A percentile compares a stretch with the other conserved stretches of the same genome.
Evolutionary conservation across 2,113 vertebrate species (phyloP).

Genomic region (Redunca redunca): DNA sequence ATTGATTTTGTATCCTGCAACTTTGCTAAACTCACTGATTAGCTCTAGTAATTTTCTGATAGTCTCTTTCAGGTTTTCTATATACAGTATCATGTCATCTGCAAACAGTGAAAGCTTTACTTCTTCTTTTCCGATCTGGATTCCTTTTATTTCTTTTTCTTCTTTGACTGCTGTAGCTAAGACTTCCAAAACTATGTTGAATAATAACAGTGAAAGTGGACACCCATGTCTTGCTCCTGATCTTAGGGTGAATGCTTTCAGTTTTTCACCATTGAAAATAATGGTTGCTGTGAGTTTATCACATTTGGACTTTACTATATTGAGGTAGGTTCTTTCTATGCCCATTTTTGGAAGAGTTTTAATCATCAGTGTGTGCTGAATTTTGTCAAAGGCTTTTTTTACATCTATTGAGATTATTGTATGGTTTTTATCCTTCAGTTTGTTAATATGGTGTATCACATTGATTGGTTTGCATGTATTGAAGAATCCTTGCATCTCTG

Average conservation of each 20-base stretch:
- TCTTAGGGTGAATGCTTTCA: neutral
- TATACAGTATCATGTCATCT: neutral
- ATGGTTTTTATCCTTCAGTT: neutral
- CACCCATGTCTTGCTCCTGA: neutral
- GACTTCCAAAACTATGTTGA: neutral
- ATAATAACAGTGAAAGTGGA: neutral
- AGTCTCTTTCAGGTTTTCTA: neutral
- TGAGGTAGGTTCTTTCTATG: neutral
- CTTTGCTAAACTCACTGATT: neutral
- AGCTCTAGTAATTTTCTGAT: neutral
- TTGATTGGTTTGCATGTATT: neutral
- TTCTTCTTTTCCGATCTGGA: neutral
- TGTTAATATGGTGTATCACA: neutral
- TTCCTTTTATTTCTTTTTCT: neutral
- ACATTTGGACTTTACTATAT: neutral
- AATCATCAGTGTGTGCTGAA: neutral
- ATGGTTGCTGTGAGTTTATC: neutral
- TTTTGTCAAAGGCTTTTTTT: neutral
- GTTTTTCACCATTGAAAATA: neutral
- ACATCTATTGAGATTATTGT: neutral
- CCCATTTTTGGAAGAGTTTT: neutral
- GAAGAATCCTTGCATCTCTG: neutral
- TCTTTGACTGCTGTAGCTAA: neutral
- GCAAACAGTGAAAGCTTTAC: neutral
- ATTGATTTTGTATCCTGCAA: neutral